Base-by-base conservation (phyloP, 2,888 invertebrate species). In the Nomada flava region DNA sequence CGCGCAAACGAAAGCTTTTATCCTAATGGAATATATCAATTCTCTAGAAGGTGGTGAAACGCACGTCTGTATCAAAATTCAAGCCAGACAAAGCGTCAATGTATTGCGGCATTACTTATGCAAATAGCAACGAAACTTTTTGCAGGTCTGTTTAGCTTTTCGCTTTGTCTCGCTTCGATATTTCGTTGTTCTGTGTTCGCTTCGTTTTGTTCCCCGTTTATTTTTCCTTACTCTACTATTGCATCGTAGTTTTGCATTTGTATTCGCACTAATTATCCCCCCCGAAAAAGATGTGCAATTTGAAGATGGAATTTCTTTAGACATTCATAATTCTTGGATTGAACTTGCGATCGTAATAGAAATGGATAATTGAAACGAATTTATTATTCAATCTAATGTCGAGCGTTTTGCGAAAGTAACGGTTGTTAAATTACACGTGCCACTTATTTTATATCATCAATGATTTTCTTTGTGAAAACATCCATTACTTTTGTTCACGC, bases 21-120 rank as follows among this genome's bases (percentile, higher is more conserved):
- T 59, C 59, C 59, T 70, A 70, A 70, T 70, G 59, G 69, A 70
- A 70, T 70, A 44, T 70, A 70, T 70, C 42, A 70, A 70, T 59
- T 26, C 57, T 13, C 13, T 0, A 59, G 57, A 18, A 4, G 26
- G 15, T 29, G 59, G 53, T 18, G 42, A 68, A 68, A 57, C 47
- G n/a, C 9, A 18, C 47, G 2, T 47, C 13, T 26, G 26, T 18
- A 69, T 47, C 57, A 26, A 11, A 18, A 11, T 26, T 59, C 29
- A 20, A 13, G 47, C 26, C n/a, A 44, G n/a, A 59, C n/a, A 47
- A 59, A 67, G 20, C 52, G 26, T 26, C 26, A 26, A 26, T 4
- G 29, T 53, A 67, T 53, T 52, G 29, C n/a, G 20, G 2, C 23
- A 55, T 68, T 29, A 2, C 15, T 59, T 59, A 29, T 59, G 57